Conservation (phyloP, 2,797 vertebrate species). For the Pangasius mekongensis region DNA sequence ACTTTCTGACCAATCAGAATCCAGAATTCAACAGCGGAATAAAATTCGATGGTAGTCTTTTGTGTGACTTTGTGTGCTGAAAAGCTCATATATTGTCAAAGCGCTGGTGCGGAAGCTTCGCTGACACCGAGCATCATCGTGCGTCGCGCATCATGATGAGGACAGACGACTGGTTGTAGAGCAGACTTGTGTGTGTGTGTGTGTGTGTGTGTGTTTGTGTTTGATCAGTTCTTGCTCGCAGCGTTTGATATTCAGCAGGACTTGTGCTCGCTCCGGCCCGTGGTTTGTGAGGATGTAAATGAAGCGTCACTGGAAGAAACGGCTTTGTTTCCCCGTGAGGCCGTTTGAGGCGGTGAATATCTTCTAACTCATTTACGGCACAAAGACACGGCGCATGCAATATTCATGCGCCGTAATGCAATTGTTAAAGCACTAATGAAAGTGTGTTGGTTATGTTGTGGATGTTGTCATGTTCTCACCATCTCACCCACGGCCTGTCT, state of each 20-base stretch:
- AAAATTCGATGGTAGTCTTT: not conserved
- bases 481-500: not conserved
- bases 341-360: not conserved
- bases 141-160: not conserved
- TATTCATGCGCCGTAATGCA: not conserved
- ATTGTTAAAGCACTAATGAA: not conserved
- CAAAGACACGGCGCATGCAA: not conserved
- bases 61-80: not conserved
- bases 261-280: not conserved
- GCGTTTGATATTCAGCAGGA: slow-evolving; percentile 25
- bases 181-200: not conserved
- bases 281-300: slow-evolving; percentile 8
- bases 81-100: not conserved
- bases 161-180: not conserved
- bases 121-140: not conserved
- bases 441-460: not conserved
- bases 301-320: not conserved
- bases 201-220: not conserved
- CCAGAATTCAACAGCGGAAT: not conserved
- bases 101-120: not conserved
- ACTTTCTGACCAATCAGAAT: not conserved
- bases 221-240: not conserved
- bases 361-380: not conserved
- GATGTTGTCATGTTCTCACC: not conserved
- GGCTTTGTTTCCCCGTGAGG: slow-evolving; percentile 19